Evolutionary conservation across 2,888 invertebrate species (phyloP).

Genomic region (Philereme vetulata): DNA sequence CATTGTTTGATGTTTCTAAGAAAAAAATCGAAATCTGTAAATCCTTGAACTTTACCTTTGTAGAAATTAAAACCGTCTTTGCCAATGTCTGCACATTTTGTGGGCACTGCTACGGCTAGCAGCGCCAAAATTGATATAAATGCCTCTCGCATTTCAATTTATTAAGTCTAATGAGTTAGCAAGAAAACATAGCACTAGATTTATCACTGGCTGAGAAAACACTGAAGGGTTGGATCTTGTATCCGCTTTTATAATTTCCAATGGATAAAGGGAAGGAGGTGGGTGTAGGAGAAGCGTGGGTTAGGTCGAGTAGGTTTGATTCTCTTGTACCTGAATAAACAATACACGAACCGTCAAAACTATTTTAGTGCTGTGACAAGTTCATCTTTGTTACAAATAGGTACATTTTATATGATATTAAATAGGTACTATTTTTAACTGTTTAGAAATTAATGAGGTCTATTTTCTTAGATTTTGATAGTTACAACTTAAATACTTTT

Average conservation of each 20-base stretch:
- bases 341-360: neutral
- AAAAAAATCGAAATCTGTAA: too few relatives aligned
- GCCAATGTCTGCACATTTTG: slow-evolving; percentile 59
- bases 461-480: too few relatives aligned
- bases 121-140: slow-evolving; percentile 67
- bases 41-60: slow-evolving; percentile 58
- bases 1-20: too few relatives aligned
- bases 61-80: slow-evolving; percentile 77
- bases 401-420: too few relatives aligned
- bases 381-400: too few relatives aligned
- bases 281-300: slow-evolving; percentile 27
- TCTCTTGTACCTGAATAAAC: slow-evolving; percentile 15
- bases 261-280: slow-evolving; percentile 10
- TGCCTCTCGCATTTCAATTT: slow-evolving; percentile 66
- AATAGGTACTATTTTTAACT: too few relatives aligned
- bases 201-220: slow-evolving; percentile 26
- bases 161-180: slow-evolving; percentile 56
- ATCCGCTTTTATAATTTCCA: slow-evolving; percentile 62
- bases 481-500: too few relatives aligned
- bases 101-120: slow-evolving; percentile 50
- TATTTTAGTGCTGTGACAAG: too few relatives aligned
- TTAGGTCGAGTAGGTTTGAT: slow-evolving; percentile 37
- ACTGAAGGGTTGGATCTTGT: slow-evolving; percentile 37
- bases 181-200: slow-evolving; percentile 41
- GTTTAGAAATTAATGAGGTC: too few relatives aligned